Conservation (phyloP, 2,888 invertebrate species). For the Eurytoma californica region DNA sequence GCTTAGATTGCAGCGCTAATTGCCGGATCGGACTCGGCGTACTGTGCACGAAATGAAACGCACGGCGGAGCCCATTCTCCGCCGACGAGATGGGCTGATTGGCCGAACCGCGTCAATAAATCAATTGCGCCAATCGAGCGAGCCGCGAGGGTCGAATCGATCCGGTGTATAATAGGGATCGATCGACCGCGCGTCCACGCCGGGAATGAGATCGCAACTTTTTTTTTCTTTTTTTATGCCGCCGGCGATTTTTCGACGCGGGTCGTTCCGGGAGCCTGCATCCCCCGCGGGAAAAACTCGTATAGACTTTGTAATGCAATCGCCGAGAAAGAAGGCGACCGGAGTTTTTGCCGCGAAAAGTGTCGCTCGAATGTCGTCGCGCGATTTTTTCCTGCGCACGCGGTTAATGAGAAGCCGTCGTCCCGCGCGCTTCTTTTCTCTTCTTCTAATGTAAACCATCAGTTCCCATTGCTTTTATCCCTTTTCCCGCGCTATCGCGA, state of each 20-base stretch:
- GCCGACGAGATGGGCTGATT: background rate
- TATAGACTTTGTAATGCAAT: conserved; percentile 46
- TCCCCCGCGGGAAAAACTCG: background rate
- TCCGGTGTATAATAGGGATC: conserved; percentile 63
- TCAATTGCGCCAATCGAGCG: conserved; percentile 64
- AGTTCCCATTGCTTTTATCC: too few relatives aligned
- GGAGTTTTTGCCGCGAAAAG: background rate
- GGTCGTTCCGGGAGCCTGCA: background rate
- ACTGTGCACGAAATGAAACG: too few relatives aligned
- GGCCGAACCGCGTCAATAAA: conserved; percentile 58
- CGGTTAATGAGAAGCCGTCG: conserved; percentile 20
- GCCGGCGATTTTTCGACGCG: background rate
- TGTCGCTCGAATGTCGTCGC: too few relatives aligned
- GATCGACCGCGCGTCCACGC: conserved; percentile 54
- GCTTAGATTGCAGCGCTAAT: too few relatives aligned
- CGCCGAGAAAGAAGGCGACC: conserved; percentile 1
- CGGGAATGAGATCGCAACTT: conserved; percentile 28
- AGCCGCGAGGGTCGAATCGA: conserved; percentile 65
- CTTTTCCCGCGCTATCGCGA: too few relatives aligned
- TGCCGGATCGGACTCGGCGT: too few relatives aligned
- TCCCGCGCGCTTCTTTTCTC: background rate
- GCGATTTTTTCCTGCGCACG: background rate
- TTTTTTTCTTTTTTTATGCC: background rate
- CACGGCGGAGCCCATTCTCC: background rate
- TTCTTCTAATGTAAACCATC: too few relatives aligned